Evolutionary conservation across 2,113 vertebrate species (phyloP).

Genomic region (Origma solitaria): DNA sequence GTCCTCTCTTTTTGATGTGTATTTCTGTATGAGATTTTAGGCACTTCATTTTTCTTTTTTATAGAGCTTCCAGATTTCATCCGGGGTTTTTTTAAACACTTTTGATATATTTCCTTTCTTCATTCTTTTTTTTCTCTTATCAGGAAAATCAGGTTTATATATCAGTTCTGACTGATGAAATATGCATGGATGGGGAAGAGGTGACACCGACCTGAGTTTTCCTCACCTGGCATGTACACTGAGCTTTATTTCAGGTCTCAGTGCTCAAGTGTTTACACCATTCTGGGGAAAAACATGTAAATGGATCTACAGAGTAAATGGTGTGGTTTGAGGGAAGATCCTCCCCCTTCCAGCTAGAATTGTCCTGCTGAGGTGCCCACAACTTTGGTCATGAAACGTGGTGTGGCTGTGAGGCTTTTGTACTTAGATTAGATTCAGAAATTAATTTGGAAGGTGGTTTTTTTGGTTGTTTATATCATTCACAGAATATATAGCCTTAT

Average conservation of each 20-base stretch:
- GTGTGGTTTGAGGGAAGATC: background rate
- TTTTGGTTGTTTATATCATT: background rate
- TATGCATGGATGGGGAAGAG: background rate
- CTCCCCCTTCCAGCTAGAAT: background rate
- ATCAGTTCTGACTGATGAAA: background rate
- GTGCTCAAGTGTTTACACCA: background rate
- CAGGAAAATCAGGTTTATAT: background rate
- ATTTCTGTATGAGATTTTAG: background rate
- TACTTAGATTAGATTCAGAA: background rate
- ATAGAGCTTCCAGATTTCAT: background rate
- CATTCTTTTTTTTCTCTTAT: background rate
- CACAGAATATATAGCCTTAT: background rate
- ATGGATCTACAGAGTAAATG: background rate
- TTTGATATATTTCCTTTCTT: background rate
- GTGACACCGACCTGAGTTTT: background rate
- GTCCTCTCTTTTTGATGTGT: background rate
- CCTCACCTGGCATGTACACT: accelerated
- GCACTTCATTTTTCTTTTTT: background rate
- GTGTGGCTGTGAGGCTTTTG: background rate
- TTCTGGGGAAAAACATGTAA: background rate
- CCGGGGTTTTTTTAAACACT: background rate
- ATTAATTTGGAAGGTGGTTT: background rate
- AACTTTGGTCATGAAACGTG: background rate
- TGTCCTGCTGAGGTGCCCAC: background rate
- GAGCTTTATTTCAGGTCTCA: background rate